Base-by-base conservation (phyloP, 1,140 invertebrate genomes). In the Daktulosphaira vitifoliae region DNA sequence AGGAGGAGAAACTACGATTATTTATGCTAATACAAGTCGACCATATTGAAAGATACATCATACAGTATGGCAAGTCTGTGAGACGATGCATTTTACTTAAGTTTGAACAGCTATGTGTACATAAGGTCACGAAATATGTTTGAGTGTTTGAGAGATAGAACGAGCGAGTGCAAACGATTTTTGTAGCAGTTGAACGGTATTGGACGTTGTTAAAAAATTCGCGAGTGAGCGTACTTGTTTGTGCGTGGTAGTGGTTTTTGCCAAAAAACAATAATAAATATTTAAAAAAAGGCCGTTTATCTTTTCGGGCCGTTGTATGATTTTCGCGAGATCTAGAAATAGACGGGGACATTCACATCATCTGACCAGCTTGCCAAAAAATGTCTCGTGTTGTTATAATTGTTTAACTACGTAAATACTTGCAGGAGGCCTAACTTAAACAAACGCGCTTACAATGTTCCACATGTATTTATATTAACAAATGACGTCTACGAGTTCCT, bases 311-410 rank as follows among this genome's bases (percentile, higher is more conserved):
- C 56, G 56, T 46, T 46, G 25, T 9, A n/a, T 33, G 42, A 46
- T 62, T 62, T 62, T 62, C n/a, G 25, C 56, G 25, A 62, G 56
- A 46, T 62, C 56, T 62, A 62, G 56, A 62, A 62, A 62, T 62
- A 62, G 46, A 38, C 56, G 44, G 56, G 56, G 56, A 39, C 56
- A 39, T 62, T 62, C 56, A 62, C 56, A 62, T 22, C 39, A 11
- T n/a, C 11, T 15, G 23, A 38, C 38, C 18, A 25, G n/a, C 23
- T 48, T 62, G 56, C 56, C 56, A 62, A 62, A 62, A 44, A 44
- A 44, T n/a, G 5, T 44, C 39, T 44, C 39, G 39, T 44, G n/a
- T 16, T n/a, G 15, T 44, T n/a, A 62, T 48, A 46, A 39, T 39
- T 62, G 46, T 62, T 23, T 59, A 11, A 18, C 0, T 33, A 25